Base-by-base conservation (phyloP, 2,113 vertebrate genomes). In the Leptobrachium ailaonicum region DNA sequence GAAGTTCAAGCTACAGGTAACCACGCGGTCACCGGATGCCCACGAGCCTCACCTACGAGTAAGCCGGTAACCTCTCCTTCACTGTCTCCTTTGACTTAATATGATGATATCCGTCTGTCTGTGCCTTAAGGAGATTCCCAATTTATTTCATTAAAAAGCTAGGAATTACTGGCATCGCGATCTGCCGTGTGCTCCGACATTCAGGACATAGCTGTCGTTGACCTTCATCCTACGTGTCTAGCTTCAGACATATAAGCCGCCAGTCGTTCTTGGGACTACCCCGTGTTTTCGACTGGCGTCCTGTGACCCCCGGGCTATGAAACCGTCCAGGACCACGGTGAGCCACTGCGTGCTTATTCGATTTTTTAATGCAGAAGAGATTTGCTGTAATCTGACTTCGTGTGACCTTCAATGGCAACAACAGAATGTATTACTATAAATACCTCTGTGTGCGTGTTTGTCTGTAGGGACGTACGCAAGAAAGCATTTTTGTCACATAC, bases 101-200 rank as follows among this genome's bases (percentile, higher is more conserved):
- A n/a, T 74, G 71, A n/a, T 74, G 71, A 80, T 80, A 80, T 73
- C 71, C 71, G 47, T 20, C 71, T 74, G 71, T 80, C 78, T 80
- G 64, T 80, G 78, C 78, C 78, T 73, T 67, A 60, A 80, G 71
- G 78, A 74, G 71, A 74, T 80, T 68, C 71, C 41, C 71, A 73
- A 74, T 80, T 56, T 73, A 73, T 74, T 80, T 41, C 47, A 74
- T 67, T 68, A 6, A 67, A 73, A 73, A 45, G 43, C 76, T 79
- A 66, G 66, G 79, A 69, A 81, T 75, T 60, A 45, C 64, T 69
- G 79, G 71, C 71, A 80, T 68, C 40, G 71, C 74, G 64, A 62
- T 41, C 64, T 62, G 71, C 43, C 66, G 58, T 75, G 44, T 75
- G 71, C 42, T 71, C 67, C 10, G 2, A 63, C 41, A 58, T 73